These are phyloP conservation scores for Mayetiola destructor DNA, from an alignment of 2,888 invertebrate species.

Conservation along the genomic window DNA sequence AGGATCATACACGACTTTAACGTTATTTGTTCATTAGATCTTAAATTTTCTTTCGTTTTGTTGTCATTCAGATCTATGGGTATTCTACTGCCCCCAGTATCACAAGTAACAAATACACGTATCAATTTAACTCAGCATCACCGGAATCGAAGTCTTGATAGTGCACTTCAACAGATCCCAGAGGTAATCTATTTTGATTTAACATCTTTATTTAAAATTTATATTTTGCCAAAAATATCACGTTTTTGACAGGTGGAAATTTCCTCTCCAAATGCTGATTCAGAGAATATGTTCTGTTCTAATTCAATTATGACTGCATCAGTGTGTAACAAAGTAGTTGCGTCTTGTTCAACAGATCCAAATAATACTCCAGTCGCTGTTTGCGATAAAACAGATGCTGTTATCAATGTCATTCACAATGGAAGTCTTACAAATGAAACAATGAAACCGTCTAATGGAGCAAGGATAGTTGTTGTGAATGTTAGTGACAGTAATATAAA, in stretches of 20 bases:
- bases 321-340: slow-evolving; percentile 33
- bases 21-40: not conserved
- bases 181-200: slow-evolving; percentile 39
- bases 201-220: not conserved
- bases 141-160: slow-evolving; percentile 79
- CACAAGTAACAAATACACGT: slow-evolving; percentile 35
- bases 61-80: slow-evolving; percentile 34
- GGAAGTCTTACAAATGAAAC: slow-evolving; percentile 10
- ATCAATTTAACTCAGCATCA: slow-evolving; percentile 52
- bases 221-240: no score
- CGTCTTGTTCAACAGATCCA: slow-evolving; percentile 17
- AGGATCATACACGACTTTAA: not conserved
- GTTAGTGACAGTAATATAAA: slow-evolving; percentile 21
- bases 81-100: slow-evolving; percentile 34
- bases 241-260: slow-evolving; percentile 33
- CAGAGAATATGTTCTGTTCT: slow-evolving; percentile 34
- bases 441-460: not conserved
- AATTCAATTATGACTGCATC: slow-evolving; percentile 34
- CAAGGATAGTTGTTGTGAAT: not conserved
- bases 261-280: slow-evolving; percentile 35
- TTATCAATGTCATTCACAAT: slow-evolving; percentile 9
- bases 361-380: slow-evolving; percentile 18
- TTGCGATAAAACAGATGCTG: not conserved
- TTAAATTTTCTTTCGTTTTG: not conserved
- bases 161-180: slow-evolving; percentile 76